These are phyloP conservation scores for Emydura subglobosa DNA, from an alignment of 2,113 vertebrate genomes.

Conservation along the genomic window DNA sequence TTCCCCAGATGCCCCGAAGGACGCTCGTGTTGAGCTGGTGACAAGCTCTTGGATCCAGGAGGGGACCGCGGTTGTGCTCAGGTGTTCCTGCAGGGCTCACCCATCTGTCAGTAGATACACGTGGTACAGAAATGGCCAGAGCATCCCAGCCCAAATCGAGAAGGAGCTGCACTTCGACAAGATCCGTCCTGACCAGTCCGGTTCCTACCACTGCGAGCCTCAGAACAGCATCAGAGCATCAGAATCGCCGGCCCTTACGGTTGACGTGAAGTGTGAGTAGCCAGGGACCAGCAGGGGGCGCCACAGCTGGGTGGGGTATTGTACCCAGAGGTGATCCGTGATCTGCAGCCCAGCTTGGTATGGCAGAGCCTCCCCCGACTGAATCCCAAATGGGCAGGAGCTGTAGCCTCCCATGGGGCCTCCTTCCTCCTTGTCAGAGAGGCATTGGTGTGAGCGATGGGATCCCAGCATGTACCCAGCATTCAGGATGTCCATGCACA, in stretches of 20 bases:
- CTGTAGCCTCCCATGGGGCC: not conserved
- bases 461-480: not conserved
- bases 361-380: not conserved
- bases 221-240: not conserved
- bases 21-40: not conserved
- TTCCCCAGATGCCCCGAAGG: not conserved
- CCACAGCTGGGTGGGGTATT: not conserved
- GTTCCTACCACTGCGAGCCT: not conserved
- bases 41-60: rapidly evolving
- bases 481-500: not conserved
- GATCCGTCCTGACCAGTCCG: not conserved
- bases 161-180: not conserved
- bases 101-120: not conserved
- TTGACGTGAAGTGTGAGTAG: not conserved
- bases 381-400: too few relatives aligned
- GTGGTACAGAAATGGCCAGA: not conserved
- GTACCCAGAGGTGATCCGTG: not conserved
- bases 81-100: not conserved
- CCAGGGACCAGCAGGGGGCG: not conserved
- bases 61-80: not conserved
- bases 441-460: too few relatives aligned
- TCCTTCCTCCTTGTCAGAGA: not conserved
- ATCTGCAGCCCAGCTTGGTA: not conserved
- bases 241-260: not conserved
- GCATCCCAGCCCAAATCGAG: not conserved